Base-by-base conservation (phyloP, 1,140 invertebrate genomes). In the Holcopasites calliopsidis region DNA sequence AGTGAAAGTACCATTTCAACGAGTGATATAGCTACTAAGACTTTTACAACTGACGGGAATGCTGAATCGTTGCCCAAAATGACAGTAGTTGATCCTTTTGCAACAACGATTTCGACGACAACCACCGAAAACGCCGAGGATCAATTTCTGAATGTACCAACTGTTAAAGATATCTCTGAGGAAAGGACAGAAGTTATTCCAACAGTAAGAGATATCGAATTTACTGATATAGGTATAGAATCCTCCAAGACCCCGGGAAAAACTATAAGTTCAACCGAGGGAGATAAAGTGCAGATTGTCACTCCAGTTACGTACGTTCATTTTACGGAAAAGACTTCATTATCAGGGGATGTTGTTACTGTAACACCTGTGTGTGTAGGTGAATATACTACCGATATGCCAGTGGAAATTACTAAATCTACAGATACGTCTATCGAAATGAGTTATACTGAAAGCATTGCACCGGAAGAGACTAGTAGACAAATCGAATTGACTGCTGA, bases 301-400 rank as follows among this genome's bases (percentile, higher is more conserved):
- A 74, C 71, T 5, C 61, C 71, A 3, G 23, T 74, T n/a, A 50
- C 44, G 5, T 60, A 40, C 13, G 26, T 66, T 31, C 38, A 72
- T 40, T 49, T 23, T 16, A 1, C 58, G 3, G 26, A 64, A 3
- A 28, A 7, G 11, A 52, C 26, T 11, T 16, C 50, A 2, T 6
- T 38, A 7, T 54, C 23, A 2, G 31, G 42, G 7, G 21, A 74
- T 10, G 50, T 74, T 1, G 40, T 74, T 21, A 66, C 47, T 18
- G 71, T 74, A 26, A 74, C 71, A 7, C 38, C 71, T 26, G 23
- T 47, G n/a, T 55, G 13, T 1, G n/a, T 47, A 21, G 28, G 38
- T 3, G 60, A 54, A 23, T 35, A 44, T 5, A 66, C 28, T 21
- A 74, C 61, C 0, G 61, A 74, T 21, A 23, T 8, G 11, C 1